These are phyloP conservation scores for Hirtodrosophila trivittata DNA, from an alignment of 2,888 invertebrate species.

Conservation along the genomic window DNA sequence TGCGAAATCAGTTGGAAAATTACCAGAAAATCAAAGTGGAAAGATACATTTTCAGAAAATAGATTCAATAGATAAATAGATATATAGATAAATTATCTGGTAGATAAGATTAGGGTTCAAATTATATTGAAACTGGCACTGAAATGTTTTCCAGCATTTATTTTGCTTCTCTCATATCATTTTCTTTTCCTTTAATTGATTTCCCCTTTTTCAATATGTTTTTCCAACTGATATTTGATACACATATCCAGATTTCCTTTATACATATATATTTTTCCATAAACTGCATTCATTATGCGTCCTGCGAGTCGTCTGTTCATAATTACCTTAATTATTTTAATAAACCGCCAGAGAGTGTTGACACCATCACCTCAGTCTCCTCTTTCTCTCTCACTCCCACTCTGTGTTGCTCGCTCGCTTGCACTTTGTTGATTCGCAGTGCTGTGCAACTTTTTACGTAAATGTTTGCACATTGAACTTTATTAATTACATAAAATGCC, in stretches of 20 bases:
- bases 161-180: too few relatives aligned
- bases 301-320: conserved; percentile 43
- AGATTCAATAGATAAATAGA: too few relatives aligned
- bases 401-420: neutral
- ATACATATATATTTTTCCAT: conserved; percentile 30
- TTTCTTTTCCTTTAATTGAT: too few relatives aligned
- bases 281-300: conserved; percentile 64
- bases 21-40: neutral
- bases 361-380: conserved; percentile 9
- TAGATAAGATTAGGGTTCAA: too few relatives aligned
- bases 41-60: too few relatives aligned
- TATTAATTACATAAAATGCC: conserved; percentile 66
- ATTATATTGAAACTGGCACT: too few relatives aligned
- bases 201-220: too few relatives aligned
- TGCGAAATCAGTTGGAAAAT: neutral
- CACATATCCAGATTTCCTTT: neutral
- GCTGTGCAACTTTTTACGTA: conserved; percentile 32
- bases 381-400: neutral
- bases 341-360: conserved; percentile 63
- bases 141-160: too few relatives aligned
- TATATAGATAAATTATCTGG: too few relatives aligned
- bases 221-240: too few relatives aligned
- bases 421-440: too few relatives aligned
- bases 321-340: conserved; percentile 80
- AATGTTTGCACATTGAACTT: conserved; percentile 68